A percentile compares a stretch with the other conserved stretches of the same genome.
Evolutionary conservation across 35 echinoderm and acorn worm genomes (phyloP).

Genomic region (Hemicentrotus pulcherrimus): DNA sequence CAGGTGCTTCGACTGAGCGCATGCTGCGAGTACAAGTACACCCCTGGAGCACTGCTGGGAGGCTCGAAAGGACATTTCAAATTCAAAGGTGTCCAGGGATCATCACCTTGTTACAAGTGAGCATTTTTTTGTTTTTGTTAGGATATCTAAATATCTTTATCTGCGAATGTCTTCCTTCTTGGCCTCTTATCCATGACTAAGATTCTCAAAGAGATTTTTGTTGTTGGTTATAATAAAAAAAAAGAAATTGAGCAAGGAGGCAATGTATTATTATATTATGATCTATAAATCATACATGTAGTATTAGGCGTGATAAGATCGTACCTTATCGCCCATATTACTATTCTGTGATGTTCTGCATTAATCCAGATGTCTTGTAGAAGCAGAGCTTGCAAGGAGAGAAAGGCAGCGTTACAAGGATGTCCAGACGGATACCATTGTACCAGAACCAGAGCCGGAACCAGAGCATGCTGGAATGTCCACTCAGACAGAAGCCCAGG

Average conservation of each 20-base stretch:
- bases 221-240: no score
- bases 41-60: conserved; percentile 73
- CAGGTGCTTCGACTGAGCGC: conserved; percentile 87
- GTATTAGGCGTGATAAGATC: no score
- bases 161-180: no score
- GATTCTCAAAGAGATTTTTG: no score
- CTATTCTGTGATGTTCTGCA: no score
- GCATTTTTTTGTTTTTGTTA: no score
- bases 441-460: conserved; percentile 73
- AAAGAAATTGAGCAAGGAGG: no score
- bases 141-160: no score
- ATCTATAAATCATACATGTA: no score
- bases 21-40: conserved; percentile 98
- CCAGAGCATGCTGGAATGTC: conserved; percentile 60
- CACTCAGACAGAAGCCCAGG: conserved; percentile 71
- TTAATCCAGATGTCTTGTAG: conserved; percentile 76
- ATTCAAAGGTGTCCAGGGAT: conserved; percentile 85
- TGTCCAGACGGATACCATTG: conserved; percentile 75
- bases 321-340: no score
- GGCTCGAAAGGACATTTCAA: conserved; percentile 93
- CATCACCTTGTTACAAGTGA: conserved; percentile 93
- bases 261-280: no score
- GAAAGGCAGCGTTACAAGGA: conserved; percentile 86
- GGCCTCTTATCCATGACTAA: no score
- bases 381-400: conserved; percentile 85